These are phyloP conservation scores for Dipus sagitta DNA, from an alignment of 2,797 vertebrate species.

Conservation along the genomic window DNA sequence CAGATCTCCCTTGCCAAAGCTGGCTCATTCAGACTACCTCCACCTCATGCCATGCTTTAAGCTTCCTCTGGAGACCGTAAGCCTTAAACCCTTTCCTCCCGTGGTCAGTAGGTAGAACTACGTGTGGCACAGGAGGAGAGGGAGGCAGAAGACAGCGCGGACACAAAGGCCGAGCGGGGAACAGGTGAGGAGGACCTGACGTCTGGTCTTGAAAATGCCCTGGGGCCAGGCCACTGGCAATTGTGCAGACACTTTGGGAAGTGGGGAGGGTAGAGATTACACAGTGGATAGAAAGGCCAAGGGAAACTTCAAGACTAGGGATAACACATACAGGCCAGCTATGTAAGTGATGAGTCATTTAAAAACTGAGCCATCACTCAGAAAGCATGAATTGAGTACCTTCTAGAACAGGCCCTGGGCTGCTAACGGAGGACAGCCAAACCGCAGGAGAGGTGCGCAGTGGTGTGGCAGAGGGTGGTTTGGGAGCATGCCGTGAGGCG, in stretches of 20 bases:
- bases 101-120: no score
- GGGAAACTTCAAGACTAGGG: background rate
- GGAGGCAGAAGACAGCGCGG: background rate
- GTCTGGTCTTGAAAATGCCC: rapidly evolving
- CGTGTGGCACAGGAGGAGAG: rapidly evolving
- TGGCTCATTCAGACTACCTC: no score
- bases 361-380: background rate
- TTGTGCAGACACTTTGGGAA: background rate
- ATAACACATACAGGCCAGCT: background rate
- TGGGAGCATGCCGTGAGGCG: rapidly evolving
- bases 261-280: no score
- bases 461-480: background rate
- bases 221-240: no score
- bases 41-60: no score
- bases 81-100: no score
- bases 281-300: background rate
- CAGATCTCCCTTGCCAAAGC: no score
- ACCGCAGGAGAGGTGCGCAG: rapidly evolving
- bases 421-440: background rate
- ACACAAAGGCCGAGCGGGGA: background rate
- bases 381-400: background rate
- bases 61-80: no score
- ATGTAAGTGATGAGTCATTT: background rate
- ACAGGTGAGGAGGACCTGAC: no score
- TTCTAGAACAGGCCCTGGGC: background rate